Evolutionary conservation across 2,797 vertebrate species (phyloP), one percentile per base, ranked within the genome.

Genomic region (Prionace glauca): DNA sequence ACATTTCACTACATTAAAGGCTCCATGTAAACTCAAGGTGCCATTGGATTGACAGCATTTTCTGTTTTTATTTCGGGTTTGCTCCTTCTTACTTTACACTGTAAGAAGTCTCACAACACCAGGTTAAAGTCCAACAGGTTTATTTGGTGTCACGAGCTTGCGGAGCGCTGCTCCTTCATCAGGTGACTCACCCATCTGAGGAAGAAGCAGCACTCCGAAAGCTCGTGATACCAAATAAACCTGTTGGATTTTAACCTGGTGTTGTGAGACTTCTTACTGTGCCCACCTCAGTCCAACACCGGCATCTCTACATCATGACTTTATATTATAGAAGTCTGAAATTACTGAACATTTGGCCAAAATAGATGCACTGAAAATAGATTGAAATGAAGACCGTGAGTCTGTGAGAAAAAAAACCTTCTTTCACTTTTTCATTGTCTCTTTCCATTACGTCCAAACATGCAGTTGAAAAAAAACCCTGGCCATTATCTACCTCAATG

Each of bases 371-470:
- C 56, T 90, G 87, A 90, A n/a, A 90, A 90, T 29, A 90, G 87
- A 62, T 2, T 65, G 56, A 14, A 90, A 92, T 41, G 62, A 92
- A 67, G 62, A 36, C 18, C n/a, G 32, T 67, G 62, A 22, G 81
- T 45, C 1, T 84, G 81, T 45, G 5, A 91, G n/a, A 36, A 67
- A 65, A 91, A 86, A 45, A 86, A 16, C 32, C 32, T 91, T 65
- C 88, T 92, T 92, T 92, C 62, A 92, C 62, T 22, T 92, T 92
- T 69, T 92, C 56, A 69, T 36, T 84, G n/a, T 84, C 90, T 67
- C 36, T 36, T 92, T 92, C 90, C 90, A 92, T 92, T 92, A n/a
- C 65, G 62, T 92, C 56, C 11, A 24, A 92, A 24, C 65, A 9
- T 22, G 32, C n/a, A 69, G 18, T 84, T 56, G 50, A 7, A n/a